These are phyloP conservation scores for Barnardius zonarius DNA, from an alignment of 2,113 vertebrate species.

Conservation along the genomic window DNA sequence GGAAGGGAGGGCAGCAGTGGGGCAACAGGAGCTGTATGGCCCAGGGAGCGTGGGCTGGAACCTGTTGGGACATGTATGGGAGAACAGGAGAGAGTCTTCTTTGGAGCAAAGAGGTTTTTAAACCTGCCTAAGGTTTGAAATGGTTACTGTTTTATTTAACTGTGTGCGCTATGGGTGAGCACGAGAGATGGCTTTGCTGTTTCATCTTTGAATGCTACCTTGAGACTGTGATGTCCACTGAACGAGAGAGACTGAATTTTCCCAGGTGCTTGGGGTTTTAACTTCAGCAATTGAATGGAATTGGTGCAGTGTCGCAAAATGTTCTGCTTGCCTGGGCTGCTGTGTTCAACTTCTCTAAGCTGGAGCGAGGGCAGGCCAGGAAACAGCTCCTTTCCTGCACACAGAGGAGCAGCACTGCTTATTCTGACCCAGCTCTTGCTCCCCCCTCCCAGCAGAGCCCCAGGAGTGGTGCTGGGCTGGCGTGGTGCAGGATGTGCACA, in stretches of 20 bases:
- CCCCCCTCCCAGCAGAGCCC: background rate
- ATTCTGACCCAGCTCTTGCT: background rate
- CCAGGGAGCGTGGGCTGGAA: background rate
- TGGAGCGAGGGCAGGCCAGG: background rate
- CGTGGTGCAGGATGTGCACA: accelerated
- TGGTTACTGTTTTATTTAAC: background rate
- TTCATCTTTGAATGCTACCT: background rate
- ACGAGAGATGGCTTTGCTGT: background rate
- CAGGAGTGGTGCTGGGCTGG: background rate
- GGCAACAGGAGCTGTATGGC: background rate
- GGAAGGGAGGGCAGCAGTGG: background rate
- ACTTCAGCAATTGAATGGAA: background rate
- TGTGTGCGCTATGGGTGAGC: background rate
- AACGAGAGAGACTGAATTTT: background rate
- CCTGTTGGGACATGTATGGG: background rate
- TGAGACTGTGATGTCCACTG: background rate
- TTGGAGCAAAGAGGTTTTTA: background rate
- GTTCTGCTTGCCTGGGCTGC: background rate
- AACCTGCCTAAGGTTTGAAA: background rate
- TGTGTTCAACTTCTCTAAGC: background rate
- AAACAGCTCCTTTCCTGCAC: background rate
- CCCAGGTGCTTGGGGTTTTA: background rate
- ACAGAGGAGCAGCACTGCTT: background rate
- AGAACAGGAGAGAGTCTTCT: background rate
- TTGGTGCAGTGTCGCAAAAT: background rate